Percentiles rank a stretch among this genome's conserved stretches.
Evolutionary conservation across 2,888 invertebrate genomes (phyloP).

Genomic region (Galerucella nymphaeae): DNA sequence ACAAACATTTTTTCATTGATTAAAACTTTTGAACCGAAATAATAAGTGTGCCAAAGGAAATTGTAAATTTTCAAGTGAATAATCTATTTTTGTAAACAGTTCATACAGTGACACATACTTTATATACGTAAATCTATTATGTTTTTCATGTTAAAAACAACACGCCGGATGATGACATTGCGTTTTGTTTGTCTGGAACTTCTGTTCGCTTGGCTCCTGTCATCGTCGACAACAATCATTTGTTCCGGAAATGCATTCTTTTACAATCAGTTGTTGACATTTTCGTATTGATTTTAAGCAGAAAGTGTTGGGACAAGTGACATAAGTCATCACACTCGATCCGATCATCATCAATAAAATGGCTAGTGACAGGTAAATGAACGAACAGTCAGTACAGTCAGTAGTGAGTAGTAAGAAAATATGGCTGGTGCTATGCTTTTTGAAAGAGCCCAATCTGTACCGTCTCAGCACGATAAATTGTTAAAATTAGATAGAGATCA

Average conservation of each 20-base stretch:
- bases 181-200: constrained; percentile 23
- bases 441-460: constrained; percentile 83
- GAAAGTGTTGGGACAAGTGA: not conserved
- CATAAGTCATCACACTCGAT: not conserved
- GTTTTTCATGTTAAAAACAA: constrained; percentile 12
- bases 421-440: constrained; percentile 94
- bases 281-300: not conserved
- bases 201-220: not conserved
- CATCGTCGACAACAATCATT: constrained; percentile 2
- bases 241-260: not conserved
- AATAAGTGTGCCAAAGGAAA: not conserved
- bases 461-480: constrained; percentile 80
- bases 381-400: constrained; percentile 8
- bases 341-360: not conserved
- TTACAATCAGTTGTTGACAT: not conserved
- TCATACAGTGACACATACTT: not conserved
- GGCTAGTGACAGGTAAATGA: not conserved
- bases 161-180: constrained; percentile 31
- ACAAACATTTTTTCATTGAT: too few relatives aligned
- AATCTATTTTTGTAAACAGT: not conserved
- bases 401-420: constrained; percentile 58
- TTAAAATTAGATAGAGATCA: constrained; percentile 82
- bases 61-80: not conserved
- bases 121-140: constrained; percentile 1
- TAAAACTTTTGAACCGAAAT: not conserved